Conservation (phyloP, 2,797 vertebrate species). For the Pempheris klunzingeri region DNA sequence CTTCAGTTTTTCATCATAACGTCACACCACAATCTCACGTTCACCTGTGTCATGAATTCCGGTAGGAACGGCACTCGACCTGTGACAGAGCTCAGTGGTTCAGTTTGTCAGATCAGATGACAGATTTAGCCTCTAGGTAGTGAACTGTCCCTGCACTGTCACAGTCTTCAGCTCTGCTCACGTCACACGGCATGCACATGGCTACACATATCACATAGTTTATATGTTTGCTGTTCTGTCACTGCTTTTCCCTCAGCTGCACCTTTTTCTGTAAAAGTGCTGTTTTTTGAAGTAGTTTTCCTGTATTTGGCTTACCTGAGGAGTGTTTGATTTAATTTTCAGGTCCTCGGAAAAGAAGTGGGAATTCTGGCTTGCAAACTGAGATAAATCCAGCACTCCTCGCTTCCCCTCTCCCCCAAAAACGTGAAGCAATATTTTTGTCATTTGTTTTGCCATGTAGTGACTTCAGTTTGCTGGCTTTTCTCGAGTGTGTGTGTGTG, state of each 20-base stretch:
- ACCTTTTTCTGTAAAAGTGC: conserved; percentile 43
- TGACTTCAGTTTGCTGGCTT: conserved; percentile 68
- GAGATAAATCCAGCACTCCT: conserved; percentile 85
- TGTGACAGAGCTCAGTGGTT: not conserved
- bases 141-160: conserved; percentile 25
- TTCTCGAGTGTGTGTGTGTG: conserved; percentile 59
- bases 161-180: conserved; percentile 28
- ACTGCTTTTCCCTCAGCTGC: conserved; percentile 66
- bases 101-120: conserved; percentile 8
- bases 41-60: not conserved
- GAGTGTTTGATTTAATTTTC: conserved; percentile 85
- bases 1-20: conserved; percentile 19
- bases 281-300: conserved; percentile 42
- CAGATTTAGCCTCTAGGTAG: not conserved
- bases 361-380: conserved; percentile 75
- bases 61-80: not conserved
- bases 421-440: conserved; percentile 77
- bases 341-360: conserved; percentile 81
- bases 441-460: conserved; percentile 64
- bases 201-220: conserved; percentile 39
- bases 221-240: conserved; percentile 54
- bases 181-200: conserved; percentile 59
- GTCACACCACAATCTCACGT: not conserved
- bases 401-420: conserved; percentile 77
- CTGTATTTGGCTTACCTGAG: conserved; percentile 72